These are phyloP conservation scores for Drosophila nr. perissopoda DNA, from an alignment of 2,888 invertebrate species.

Conservation along the genomic window DNA sequence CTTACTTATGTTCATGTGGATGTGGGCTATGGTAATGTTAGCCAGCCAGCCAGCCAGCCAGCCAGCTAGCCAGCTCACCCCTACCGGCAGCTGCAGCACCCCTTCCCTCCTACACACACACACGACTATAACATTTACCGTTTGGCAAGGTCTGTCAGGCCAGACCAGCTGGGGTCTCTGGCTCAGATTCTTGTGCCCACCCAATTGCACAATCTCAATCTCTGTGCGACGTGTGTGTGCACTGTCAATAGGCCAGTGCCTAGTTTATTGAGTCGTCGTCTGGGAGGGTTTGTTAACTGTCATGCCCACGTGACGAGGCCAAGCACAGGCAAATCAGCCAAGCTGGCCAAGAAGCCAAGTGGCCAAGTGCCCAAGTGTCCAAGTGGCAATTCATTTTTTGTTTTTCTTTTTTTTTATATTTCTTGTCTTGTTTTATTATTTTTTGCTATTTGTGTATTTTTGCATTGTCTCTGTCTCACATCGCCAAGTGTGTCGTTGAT, in stretches of 20 bases:
- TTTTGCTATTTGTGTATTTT: constrained; percentile 24
- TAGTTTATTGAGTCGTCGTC: constrained; percentile 72
- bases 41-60: constrained; percentile 40
- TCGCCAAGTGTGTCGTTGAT: constrained; percentile 58
- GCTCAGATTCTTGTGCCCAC: constrained; percentile 75
- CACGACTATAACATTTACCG: constrained; percentile 69
- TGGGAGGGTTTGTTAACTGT: constrained; percentile 71
- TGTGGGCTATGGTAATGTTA: constrained; percentile 77
- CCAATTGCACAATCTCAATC: constrained; percentile 78
- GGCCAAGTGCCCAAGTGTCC: constrained; percentile 65
- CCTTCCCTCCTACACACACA: constrained; percentile 23
- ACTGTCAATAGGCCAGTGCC: constrained; percentile 74
- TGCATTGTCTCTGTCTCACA: constrained; percentile 34
- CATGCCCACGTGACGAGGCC: constrained; percentile 74
- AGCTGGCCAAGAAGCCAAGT: constrained; percentile 13
- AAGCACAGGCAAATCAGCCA: constrained; percentile 30
- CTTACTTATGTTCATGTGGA: constrained; percentile 30
- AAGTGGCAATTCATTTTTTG: constrained; percentile 70
- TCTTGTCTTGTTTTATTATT: constrained; percentile 15
- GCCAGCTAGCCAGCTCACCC: constrained; percentile 44
- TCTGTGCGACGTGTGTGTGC: constrained; percentile 39
- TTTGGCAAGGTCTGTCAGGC: constrained; percentile 68
- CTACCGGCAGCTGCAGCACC: constrained; percentile 32
- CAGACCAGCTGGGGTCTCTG: constrained; percentile 67
- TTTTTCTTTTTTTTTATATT: constrained; percentile 19